phyloP scores from a whole-genome alignment of 2,797 vertebrate genomes.

The Gila robusta region DNA sequence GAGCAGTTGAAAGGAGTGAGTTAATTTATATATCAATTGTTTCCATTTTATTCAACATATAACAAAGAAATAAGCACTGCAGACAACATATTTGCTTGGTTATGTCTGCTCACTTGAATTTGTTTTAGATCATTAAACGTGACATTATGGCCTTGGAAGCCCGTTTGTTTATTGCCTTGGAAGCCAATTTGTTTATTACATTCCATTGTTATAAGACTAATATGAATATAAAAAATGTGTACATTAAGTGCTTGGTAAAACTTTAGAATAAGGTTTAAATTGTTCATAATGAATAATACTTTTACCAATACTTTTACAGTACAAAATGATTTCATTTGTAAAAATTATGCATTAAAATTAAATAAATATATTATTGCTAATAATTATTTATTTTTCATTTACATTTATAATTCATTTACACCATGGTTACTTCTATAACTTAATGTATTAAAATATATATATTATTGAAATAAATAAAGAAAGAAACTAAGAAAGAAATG shows the following conservation, averaged over 20 bases:
- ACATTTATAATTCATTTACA: background rate
- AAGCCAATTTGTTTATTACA: background rate
- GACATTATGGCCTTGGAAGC: background rate
- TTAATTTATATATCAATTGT: slow-evolving; percentile 4
- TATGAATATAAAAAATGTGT: background rate
- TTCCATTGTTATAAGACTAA: background rate
- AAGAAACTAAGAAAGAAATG: no score
- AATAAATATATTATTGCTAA: no score
- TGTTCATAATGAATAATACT: background rate
- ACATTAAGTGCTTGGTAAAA: background rate
- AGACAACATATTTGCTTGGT: background rate
- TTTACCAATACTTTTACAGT: no score
- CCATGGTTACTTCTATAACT: background rate
- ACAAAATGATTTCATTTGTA: no score
- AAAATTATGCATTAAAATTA: no score
- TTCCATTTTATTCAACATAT: background rate
- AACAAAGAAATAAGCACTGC: background rate
- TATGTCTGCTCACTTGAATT: background rate
- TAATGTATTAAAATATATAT: background rate
- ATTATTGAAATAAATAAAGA: no score
- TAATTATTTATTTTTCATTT: no score
- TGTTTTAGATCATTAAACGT: background rate
- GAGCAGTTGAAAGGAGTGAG: background rate
- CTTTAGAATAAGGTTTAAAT: background rate
- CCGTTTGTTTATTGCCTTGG: background rate